These are phyloP conservation scores for Eubasilissa splendida DNA, from an alignment of 2,888 invertebrate species.

Conservation along the genomic window DNA sequence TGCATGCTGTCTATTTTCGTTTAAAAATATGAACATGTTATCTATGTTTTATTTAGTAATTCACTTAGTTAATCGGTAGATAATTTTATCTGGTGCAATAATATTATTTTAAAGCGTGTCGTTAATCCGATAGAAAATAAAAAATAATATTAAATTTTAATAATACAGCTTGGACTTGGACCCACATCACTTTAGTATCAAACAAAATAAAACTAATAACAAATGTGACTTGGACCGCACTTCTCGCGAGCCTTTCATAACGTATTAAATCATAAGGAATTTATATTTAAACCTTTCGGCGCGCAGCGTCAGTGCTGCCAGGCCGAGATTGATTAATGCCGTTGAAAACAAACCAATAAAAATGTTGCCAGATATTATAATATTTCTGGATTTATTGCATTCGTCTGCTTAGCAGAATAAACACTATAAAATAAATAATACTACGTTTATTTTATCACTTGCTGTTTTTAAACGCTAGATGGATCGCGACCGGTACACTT, in stretches of 20 bases:
- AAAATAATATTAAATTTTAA: too few species aligned
- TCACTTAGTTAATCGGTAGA: too few species aligned
- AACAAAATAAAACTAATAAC: not conserved
- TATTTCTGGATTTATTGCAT: not conserved
- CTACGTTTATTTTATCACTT: too few species aligned
- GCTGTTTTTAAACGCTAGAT: too few species aligned
- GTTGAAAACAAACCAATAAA: slow-evolving; percentile 13
- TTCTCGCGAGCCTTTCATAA: not conserved
- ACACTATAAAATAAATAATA: not conserved
- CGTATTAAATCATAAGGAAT: not conserved
- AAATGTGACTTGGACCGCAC: not conserved
- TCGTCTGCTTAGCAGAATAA: not conserved
- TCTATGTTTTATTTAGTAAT: too few species aligned
- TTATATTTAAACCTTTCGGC: not conserved
- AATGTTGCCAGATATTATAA: slow-evolving; percentile 15
- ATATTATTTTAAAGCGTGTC: too few species aligned
- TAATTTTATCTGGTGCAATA: too few species aligned
- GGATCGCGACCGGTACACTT: too few species aligned
- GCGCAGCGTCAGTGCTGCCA: not conserved
- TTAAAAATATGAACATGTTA: too few species aligned
- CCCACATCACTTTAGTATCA: too few species aligned
- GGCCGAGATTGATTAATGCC: slow-evolving; percentile 7
- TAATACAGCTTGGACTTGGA: too few species aligned
- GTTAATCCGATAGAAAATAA: not conserved
- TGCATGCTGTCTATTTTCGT: too few species aligned